A percentile compares a stretch with the other conserved stretches of the same genome.
phyloP scores from a whole-genome alignment of 2,113 vertebrate genomes.

The Hassar affinis region DNA sequence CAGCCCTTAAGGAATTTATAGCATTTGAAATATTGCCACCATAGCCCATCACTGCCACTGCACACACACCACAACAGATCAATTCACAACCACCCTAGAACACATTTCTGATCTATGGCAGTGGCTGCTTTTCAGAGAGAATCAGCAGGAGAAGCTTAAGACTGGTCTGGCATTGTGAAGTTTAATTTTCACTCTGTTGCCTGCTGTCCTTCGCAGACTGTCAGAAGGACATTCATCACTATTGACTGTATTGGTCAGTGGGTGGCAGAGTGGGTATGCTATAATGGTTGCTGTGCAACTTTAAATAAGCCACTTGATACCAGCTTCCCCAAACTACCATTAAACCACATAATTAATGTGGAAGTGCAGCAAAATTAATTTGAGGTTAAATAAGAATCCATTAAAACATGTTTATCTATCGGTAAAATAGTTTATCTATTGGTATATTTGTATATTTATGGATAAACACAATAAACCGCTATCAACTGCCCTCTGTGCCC shows the following conservation, averaged over 20 bases:
- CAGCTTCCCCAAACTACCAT: conserved; percentile 20
- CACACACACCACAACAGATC: conserved; percentile 45
- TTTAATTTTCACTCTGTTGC: conserved; percentile 39
- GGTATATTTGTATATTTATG: conserved; percentile 9
- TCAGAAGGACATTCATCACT: conserved; percentile 28
- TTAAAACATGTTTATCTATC: conserved; percentile 20
- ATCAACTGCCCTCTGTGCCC: background rate
- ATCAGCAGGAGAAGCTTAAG: background rate
- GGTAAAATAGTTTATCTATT: background rate
- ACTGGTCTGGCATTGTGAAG: conserved; percentile 26
- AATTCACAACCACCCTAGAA: conserved; percentile 38
- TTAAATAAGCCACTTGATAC: conserved; percentile 23
- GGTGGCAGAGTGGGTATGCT: conserved; percentile 18
- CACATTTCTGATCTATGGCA: conserved; percentile 30
- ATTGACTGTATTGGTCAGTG: conserved; percentile 32
- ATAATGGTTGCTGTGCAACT: conserved; percentile 38
- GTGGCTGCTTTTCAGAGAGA: conserved; percentile 10
- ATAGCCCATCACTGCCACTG: conserved; percentile 21
- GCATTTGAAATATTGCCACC: conserved; percentile 49
- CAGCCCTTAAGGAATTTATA: conserved; percentile 47
- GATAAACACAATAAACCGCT: conserved; percentile 14
- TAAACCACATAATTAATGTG: conserved; percentile 23
- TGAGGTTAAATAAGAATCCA: background rate
- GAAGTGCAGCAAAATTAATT: background rate
- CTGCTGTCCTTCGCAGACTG: conserved; percentile 35